Conservation (phyloP, 2,888 invertebrate species). For the Drosophila helvetica region DNA sequence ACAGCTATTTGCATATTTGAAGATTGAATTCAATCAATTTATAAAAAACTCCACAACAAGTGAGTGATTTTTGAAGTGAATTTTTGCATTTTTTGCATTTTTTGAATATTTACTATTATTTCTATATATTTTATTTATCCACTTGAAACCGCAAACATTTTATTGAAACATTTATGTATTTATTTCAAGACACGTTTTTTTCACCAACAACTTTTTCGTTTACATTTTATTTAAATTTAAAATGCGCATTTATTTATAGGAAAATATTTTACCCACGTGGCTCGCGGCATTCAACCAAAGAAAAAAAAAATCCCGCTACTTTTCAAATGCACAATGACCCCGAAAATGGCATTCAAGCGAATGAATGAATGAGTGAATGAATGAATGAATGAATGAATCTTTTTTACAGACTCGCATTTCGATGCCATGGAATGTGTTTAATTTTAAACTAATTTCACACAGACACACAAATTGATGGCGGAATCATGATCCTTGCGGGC, state of each 20-base stretch:
- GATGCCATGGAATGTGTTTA: slow-evolving; percentile 45
- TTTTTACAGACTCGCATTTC: slow-evolving; percentile 4
- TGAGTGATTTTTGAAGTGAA: neutral
- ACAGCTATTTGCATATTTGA: slow-evolving; percentile 1
- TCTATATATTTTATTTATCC: neutral
- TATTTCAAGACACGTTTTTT: neutral
- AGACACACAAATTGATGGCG: slow-evolving; percentile 16
- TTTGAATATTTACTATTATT: neutral
- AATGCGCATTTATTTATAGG: slow-evolving; percentile 10
- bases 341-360: slow-evolving; percentile 1
- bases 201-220: neutral
- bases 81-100: neutral
- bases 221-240: slow-evolving; percentile 16
- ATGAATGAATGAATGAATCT: slow-evolving; percentile 4
- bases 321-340: slow-evolving; percentile 19
- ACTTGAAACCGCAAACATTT: neutral
- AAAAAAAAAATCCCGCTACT: neutral
- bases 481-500: slow-evolving; percentile 5
- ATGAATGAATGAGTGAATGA: slow-evolving; percentile 1
- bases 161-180: neutral
- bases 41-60: neutral
- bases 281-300: neutral
- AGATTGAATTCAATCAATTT: neutral
- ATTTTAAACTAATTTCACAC: slow-evolving; percentile 18
- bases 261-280: neutral